phyloP scores from a whole-genome alignment of 2,888 invertebrate species.

The Eristalis tenax region DNA sequence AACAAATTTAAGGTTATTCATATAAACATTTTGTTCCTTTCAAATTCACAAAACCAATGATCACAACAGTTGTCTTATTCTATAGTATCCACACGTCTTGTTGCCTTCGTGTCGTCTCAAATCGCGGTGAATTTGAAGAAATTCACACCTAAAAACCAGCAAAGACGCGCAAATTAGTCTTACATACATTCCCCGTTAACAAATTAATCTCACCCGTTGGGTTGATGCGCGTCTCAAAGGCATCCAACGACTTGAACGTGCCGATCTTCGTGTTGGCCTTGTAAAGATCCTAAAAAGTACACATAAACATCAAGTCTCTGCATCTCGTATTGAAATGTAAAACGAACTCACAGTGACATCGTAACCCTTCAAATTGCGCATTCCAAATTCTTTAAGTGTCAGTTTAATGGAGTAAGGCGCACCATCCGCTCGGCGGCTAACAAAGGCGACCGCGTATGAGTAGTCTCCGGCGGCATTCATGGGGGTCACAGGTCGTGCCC shows the following conservation, averaged over 20 bases:
- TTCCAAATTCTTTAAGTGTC: conserved; percentile 77
- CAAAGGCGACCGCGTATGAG: conserved; percentile 82
- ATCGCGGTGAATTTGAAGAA: conserved; percentile 74
- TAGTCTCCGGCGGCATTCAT: conserved; percentile 74
- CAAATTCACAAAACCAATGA: neutral
- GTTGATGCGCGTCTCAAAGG: conserved; percentile 73
- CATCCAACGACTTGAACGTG: conserved; percentile 33
- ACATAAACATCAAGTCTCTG: neutral
- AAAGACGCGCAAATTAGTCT: neutral
- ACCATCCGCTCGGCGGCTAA: conserved; percentile 81
- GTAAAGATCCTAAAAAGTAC: conserved; percentile 63
- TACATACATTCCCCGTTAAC: neutral
- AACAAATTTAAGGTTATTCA: neutral
- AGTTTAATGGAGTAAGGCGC: conserved; percentile 78
- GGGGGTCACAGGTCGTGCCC: conserved; percentile 81
- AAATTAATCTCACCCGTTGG: conserved; percentile 73
- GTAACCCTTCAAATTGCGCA: conserved; percentile 78
- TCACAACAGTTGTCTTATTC: conserved; percentile 3
- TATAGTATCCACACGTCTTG: neutral
- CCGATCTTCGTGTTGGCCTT: conserved; percentile 8
- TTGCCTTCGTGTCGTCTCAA: neutral
- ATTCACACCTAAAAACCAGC: conserved; percentile 71
- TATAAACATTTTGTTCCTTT: neutral
- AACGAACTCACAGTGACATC: conserved; percentile 75
- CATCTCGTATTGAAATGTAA: neutral